phyloP scores from a whole-genome alignment of 2,113 vertebrate genomes.

The Ptyas mucosa region DNA sequence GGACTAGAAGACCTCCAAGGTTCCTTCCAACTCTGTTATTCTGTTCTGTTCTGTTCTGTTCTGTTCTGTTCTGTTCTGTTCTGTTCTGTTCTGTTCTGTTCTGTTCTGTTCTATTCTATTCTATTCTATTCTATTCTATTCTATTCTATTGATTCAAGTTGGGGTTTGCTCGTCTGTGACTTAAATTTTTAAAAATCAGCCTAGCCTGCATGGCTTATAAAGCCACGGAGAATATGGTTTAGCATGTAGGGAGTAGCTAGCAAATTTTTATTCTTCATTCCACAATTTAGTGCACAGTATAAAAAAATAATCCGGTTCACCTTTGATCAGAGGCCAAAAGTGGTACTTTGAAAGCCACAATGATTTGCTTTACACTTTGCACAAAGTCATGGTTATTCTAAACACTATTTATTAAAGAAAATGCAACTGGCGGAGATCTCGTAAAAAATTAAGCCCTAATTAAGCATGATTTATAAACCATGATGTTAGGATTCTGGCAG shows the following conservation, averaged over 20 bases:
- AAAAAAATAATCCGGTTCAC: neutral
- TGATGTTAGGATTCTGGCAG: neutral
- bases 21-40: no score
- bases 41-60: no score
- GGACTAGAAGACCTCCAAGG: no score
- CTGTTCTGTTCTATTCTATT: no score
- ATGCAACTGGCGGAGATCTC: neutral
- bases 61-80: no score
- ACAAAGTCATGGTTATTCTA: neutral
- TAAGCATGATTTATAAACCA: neutral
- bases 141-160: neutral
- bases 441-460: neutral
- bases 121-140: no score
- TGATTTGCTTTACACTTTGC: neutral
- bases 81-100: no score
- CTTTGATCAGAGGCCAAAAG: neutral
- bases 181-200: neutral
- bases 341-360: neutral
- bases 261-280: neutral
- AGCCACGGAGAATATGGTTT: neutral
- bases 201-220: neutral
- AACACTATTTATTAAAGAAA: neutral
- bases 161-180: neutral
- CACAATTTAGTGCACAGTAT: neutral
- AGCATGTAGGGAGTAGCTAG: neutral